Percentiles rank a stretch among this genome's conserved stretches.
phyloP scores from a whole-genome alignment of 2,797 vertebrate species.

The Catamblyrhynchus diadema region DNA sequence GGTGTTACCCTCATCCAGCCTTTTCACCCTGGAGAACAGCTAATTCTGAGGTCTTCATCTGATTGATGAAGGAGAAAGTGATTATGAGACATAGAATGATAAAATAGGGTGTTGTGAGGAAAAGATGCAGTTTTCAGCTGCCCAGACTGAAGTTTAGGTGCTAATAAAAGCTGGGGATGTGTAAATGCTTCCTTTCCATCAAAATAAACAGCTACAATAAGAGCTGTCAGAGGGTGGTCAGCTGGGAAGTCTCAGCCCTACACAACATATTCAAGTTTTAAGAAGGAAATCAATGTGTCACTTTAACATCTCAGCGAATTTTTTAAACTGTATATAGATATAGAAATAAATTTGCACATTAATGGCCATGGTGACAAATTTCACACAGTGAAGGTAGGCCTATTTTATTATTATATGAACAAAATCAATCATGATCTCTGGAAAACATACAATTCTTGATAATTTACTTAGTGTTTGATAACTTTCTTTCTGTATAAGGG shows the following conservation, averaged over 20 bases:
- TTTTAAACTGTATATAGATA: neutral
- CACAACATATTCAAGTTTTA: neutral
- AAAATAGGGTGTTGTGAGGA: neutral
- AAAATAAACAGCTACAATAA: neutral
- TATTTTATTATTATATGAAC: neutral
- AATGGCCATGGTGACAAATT: neutral
- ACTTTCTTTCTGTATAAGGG: neutral
- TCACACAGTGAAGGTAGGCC: neutral
- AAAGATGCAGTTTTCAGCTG: neutral
- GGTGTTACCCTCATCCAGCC: neutral
- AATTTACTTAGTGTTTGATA: neutral
- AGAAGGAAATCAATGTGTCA: neutral
- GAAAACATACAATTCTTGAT: neutral
- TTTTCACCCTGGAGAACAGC: neutral
- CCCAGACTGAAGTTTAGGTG: neutral
- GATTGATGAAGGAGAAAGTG: neutral
- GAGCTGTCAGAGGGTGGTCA: neutral
- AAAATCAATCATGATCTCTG: neutral
- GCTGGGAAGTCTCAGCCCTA: neutral
- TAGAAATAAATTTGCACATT: neutral
- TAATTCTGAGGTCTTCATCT: neutral
- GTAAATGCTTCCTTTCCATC: neutral
- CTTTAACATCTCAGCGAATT: neutral
- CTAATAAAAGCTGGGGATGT: neutral
- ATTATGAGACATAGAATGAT: neutral